These are phyloP conservation scores for Sebastes miniatus DNA, from an alignment of 2,797 vertebrate genomes.

Conservation along the genomic window DNA sequence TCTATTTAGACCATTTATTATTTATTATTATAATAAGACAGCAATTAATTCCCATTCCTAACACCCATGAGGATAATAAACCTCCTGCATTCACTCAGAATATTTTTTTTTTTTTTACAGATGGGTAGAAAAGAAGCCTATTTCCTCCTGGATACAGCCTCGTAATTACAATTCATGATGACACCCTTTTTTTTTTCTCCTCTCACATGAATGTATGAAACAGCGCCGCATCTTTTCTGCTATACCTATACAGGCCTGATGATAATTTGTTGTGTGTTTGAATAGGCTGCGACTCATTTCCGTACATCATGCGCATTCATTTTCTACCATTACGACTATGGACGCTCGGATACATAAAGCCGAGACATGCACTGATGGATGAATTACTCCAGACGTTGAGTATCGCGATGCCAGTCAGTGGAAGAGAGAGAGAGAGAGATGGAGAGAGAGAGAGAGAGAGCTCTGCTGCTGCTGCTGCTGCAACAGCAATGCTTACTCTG, in stretches of 20 bases:
- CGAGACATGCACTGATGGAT: slow-evolving; percentile 45
- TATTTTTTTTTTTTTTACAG: not conserved
- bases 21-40: not conserved
- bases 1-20: slow-evolving; percentile 7
- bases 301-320: slow-evolving; percentile 68
- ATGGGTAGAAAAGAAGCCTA: slow-evolving; percentile 9
- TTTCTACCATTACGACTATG: slow-evolving; percentile 38
- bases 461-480: slow-evolving; percentile 22
- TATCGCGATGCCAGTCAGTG: slow-evolving; percentile 40
- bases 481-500: not conserved
- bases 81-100: not conserved
- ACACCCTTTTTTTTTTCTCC: slow-evolving; percentile 44
- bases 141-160: slow-evolving; percentile 49
- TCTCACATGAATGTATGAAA: slow-evolving; percentile 26
- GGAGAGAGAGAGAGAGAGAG: not conserved
- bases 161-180: slow-evolving; percentile 69
- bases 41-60: not conserved
- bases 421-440: not conserved
- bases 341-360: slow-evolving; percentile 18
- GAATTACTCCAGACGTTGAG: slow-evolving; percentile 27
- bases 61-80: not conserved
- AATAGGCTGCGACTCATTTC: slow-evolving; percentile 50
- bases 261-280: slow-evolving; percentile 9
- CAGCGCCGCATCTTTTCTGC: slow-evolving; percentile 37
- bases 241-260: slow-evolving; percentile 1